Base-by-base conservation (phyloP, 2,113 vertebrate species). In the Xiphias gladius region DNA sequence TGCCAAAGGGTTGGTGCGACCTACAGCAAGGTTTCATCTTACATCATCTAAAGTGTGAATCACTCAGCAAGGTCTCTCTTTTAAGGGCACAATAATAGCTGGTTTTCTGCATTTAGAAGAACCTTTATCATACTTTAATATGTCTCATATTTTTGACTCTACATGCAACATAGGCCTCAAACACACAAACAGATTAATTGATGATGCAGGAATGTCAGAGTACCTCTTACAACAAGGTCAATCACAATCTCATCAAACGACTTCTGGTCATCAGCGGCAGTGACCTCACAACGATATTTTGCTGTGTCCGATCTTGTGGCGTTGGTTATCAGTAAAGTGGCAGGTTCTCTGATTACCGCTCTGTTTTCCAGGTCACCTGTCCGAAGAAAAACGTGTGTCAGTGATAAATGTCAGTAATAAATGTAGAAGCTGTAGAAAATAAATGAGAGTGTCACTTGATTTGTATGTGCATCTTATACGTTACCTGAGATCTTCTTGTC, bases 221-320 rank as follows among this genome's bases (percentile, higher is more conserved):
- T 87, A 99, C 98, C 98, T 96, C 97, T 96, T 20, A 99, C 96
- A 0, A 95, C 95, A 1, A 99, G 96, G 68, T 96, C 92, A 77
- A 99, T 97, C 50, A 96, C 91, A 22, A 99, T 96, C 94, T 99
- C 98, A 0, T 97, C 98, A 8, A 98, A 96, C 35, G 95, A 96
- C 85, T 96, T 97, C 1, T 89, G 89, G 83, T 99, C 98, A 0
- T 93, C 86, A 3, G 94, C 93, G 0, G 98, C 98, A 0, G 97
- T 97, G 86, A 99, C 98, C 80, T 99, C 98, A 12, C 98, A 99
- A 80, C 98, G 97, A 52, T 99, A 99, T 0, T 94, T 93, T 5
- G 97, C 98, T 0, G 96, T 97, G 89, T 99, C 98, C 6, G 86
- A 95, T 24, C 98, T 94, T 0, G 97, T 99, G 74, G 97, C 95